Percentiles rank a stretch among this genome's conserved stretches.
Evolutionary conservation across 2,888 invertebrate species (phyloP).

Genomic region (Thalpophila matura): DNA sequence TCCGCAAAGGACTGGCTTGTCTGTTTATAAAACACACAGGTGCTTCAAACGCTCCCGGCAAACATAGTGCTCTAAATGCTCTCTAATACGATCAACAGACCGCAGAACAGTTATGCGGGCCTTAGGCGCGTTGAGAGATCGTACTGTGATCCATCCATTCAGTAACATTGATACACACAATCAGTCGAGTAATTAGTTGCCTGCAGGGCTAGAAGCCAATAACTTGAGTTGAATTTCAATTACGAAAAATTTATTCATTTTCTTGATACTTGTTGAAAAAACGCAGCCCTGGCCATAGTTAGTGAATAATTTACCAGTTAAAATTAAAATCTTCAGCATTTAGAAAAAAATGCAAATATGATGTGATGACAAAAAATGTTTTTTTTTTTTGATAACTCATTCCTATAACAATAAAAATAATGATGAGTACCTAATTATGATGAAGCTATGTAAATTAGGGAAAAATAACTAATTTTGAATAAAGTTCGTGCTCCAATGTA

Average conservation of each 20-base stretch:
- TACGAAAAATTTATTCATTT: background rate
- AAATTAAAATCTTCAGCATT: background rate
- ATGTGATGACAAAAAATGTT: too few relatives aligned
- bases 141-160: slow-evolving; percentile 17
- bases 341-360: background rate
- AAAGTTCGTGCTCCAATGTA: slow-evolving; percentile 72
- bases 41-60: slow-evolving; percentile 20
- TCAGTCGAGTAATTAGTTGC: slow-evolving; percentile 14
- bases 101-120: slow-evolving; percentile 37
- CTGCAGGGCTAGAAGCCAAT: slow-evolving; percentile 10
- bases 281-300: background rate
- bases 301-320: background rate
- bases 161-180: slow-evolving; percentile 11
- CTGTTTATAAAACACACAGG: slow-evolving; percentile 16
- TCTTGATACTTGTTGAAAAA: background rate
- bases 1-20: background rate
- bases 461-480: slow-evolving; percentile 75
- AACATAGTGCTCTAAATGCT: slow-evolving; percentile 28
- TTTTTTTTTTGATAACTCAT: slow-evolving; percentile 4
- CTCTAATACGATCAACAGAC: slow-evolving; percentile 26
- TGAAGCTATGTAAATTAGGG: slow-evolving; percentile 51
- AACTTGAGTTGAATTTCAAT: background rate
- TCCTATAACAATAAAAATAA: slow-evolving; percentile 6
- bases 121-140: slow-evolving; percentile 21
- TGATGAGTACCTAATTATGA: slow-evolving; percentile 46